Base-by-base conservation (phyloP, 2,113 vertebrate genomes). In the Clarias magur region DNA sequence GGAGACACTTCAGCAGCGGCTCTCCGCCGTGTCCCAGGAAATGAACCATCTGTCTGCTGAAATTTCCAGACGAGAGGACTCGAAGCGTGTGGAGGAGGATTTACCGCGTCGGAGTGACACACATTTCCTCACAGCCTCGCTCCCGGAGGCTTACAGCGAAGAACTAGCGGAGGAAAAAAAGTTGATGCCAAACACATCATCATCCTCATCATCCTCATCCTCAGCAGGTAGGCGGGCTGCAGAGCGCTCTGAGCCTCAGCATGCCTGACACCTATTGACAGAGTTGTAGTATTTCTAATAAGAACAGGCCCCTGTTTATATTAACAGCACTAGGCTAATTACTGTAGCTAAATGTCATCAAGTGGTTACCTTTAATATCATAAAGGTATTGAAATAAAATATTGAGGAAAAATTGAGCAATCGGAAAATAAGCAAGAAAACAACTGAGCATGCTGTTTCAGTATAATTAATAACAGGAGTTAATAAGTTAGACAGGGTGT, bases 1-100 rank as follows among this genome's bases (percentile, higher is more conserved):
- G 53, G 91, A 92, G 27, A 91, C 82, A 62, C 88, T 92, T 30
- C 91, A 92, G 76, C 89, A 93, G 73, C 86, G 93, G 70, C 90
- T 92, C 65, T 84, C 87, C 1, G 84, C 86, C 11, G 90, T 91
- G 67, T 89, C 92, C 25, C 91, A 92, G 2, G 92, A 93, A 63
- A 91, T 92, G 82, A 88, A 90, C 84, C 92, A 88, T 88, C 85
- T 92, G 67, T 80, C 90, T 23, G 89, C 75, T 42, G 89, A 87
- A 34, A 80, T 86, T 30, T 80, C 84, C 70, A 68, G 86, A 73
- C 59, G 82, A 70, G 79, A 90, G 53, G 90, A 88, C 5, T 87
- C 73, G 27, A 90, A 75, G 53, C 89, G 87, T 38, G 62, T 84
- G 19, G 92, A 88, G 65, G 91, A 86, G 65, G 91, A 86, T 68